Percentiles rank a stretch among this genome's conserved stretches.
Evolutionary conservation across 2,113 vertebrate genomes (phyloP).

Genomic region (Myotis lucifugus): DNA sequence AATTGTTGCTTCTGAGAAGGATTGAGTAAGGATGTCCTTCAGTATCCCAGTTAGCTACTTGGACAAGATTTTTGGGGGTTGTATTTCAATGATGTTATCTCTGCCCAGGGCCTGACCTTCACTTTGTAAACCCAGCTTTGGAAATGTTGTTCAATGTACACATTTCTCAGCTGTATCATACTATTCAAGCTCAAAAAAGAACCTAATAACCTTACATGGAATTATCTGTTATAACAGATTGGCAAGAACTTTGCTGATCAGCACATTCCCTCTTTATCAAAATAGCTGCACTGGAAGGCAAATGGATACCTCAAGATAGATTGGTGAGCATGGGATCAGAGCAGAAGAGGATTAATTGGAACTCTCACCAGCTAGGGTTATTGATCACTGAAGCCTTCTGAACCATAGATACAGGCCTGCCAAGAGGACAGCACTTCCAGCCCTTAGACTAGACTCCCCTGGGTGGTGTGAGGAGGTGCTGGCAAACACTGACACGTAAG

Average conservation of each 20-base stretch:
- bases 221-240: neutral
- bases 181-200: neutral
- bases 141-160: neutral
- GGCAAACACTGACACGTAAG: neutral
- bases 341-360: neutral
- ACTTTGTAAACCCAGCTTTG: neutral
- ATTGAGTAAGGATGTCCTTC: neutral
- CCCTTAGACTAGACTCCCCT: accelerated
- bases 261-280: neutral
- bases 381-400: neutral
- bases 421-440: neutral
- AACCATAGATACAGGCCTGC: neutral
- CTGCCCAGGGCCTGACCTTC: neutral
- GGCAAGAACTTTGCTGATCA: neutral
- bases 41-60: neutral
- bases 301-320: neutral
- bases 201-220: neutral
- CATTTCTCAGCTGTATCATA: neutral
- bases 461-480: neutral
- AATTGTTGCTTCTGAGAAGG: neutral
- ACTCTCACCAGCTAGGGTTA: neutral
- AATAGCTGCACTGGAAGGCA: neutral
- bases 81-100: neutral
- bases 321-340: neutral
- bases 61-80: neutral